phyloP scores from a whole-genome alignment of 2,797 vertebrate species.

The Thamnophis elegans region DNA sequence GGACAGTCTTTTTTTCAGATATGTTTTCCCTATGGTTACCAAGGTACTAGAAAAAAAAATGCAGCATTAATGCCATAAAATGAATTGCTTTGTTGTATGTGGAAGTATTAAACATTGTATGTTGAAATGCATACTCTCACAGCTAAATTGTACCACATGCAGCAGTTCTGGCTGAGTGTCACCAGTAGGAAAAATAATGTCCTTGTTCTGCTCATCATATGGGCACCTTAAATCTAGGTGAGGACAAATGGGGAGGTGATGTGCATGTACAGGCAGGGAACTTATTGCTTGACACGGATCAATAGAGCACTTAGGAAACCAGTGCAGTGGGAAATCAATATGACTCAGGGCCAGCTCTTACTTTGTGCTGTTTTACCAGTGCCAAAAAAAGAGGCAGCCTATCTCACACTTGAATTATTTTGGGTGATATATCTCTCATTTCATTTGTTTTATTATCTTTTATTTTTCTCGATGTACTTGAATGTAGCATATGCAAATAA shows the following conservation, averaged over 20 bases:
- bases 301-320: slow-evolving; percentile 84
- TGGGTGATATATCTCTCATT: slow-evolving; percentile 70
- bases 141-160: slow-evolving; percentile 53
- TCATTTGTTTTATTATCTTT: slow-evolving; percentile 73
- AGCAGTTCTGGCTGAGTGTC: slow-evolving; percentile 70
- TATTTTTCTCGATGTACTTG: slow-evolving; percentile 67
- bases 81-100: background rate
- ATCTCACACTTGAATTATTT: slow-evolving; percentile 71
- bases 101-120: slow-evolving; percentile 11
- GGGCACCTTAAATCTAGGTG: slow-evolving; percentile 84
- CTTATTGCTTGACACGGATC: slow-evolving; percentile 84
- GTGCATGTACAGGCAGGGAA: slow-evolving; percentile 80
- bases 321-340: slow-evolving; percentile 83
- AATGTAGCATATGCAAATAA: slow-evolving; percentile 69
- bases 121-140: slow-evolving; percentile 47
- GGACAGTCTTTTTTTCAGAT: slow-evolving; percentile 21
- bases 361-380: slow-evolving; percentile 73
- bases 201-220: slow-evolving; percentile 83
- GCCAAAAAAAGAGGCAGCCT: slow-evolving; percentile 54
- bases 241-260: slow-evolving; percentile 81
- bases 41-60: slow-evolving; percentile 1
- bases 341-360: slow-evolving; percentile 79
- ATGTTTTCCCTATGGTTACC: slow-evolving; percentile 19
- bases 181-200: slow-evolving; percentile 81
- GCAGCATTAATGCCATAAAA: background rate